Base-by-base conservation (phyloP, 1,140 invertebrate genomes). In the Aphis craccivora region DNA sequence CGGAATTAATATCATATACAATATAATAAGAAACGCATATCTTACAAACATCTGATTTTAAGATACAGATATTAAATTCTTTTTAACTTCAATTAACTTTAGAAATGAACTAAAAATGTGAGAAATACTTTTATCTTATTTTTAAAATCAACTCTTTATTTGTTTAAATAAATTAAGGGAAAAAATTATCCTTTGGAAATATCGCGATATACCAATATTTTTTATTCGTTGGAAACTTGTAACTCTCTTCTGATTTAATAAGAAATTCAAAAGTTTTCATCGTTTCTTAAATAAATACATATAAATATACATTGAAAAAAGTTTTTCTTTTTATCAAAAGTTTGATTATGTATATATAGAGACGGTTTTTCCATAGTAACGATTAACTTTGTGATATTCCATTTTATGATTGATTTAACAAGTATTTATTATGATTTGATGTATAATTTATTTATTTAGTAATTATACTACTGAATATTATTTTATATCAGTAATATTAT, bases 201-300 rank as follows among this genome's bases (percentile, higher is more conserved):
- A 88, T 88, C 18, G 30, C 45, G n/a, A 88, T 89, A 37, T 14
- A 22, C 37, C 20, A 37, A 7, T 51, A 22, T 53, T 86, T 48
- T 87, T 87, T 87, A n/a, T 87, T 30, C 55, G 25, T 60, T 30
- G 25, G 45, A 23, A 67, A 67, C 30, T 67, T 67, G 60, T 30
- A 35, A 30, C 84, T 43, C 8, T 30, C 48, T 5, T 89, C 48
- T 55, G 30, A 84, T 84, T 87, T 45, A 87, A 43, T 87, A 55
- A 90, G 14, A 53, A 90, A 55, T 40, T 90, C 37, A 40, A 90
- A 90, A 90, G 88, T 55, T 90, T 90, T 30, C 48, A 35, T 90
- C n/a, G n/a, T 89, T 53, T n/a, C 9, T 37, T 53, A 51, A 55
- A 55, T 53, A 89, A 51, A 89, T 55, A 53, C 48, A 89, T 37